Base-by-base conservation (phyloP, 2,888 invertebrate species). In the Drosophila percnosoma region DNA sequence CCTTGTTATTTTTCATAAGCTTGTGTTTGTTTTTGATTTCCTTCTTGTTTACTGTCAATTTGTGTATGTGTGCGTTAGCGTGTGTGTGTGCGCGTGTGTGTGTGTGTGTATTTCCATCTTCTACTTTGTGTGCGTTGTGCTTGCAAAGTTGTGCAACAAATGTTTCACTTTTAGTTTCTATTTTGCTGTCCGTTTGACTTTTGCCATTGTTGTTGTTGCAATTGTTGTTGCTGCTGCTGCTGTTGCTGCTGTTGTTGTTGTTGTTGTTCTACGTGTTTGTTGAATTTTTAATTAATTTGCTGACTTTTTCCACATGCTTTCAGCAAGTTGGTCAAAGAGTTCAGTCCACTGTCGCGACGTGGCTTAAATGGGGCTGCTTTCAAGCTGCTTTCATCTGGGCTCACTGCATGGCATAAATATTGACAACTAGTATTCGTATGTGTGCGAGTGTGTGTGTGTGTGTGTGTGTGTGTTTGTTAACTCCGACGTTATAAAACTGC, bases 231-330 rank as follows among this genome's bases (percentile, higher is more conserved):
- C 58, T 45, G 8, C 2, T 68, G 55, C 70, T 78, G 55, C 57
- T 59, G 38, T 40, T 67, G 76, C 70, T 78, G 71, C 57, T 59
- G 42, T 42, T 67, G 74, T 72, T 78, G 21, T 6, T 4, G 21
- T 21, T 18, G n/a, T 29, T 51, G 29, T 51, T 29, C 51, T 29
- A 52, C 52, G 45, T 65, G 78, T 75, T 73, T 82, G 79, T 84
- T 84, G 85, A 82, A 85, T 84, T 87, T 82, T 85, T 85, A 84
- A 84, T 88, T 84, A 78, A 77, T 85, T 84, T 77, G 63, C 57
- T 4, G 72, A 72, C 75, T 78, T 61, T 78, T 78, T 73, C 73
- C 82, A 62, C 73, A 60, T 65, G 54, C 68, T 61, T 29, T 18
- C 7, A 36, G 40, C n/a, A 18, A 49, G 4, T 21, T 57, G 33